Base-by-base conservation (phyloP, 2,113 vertebrate species). In the Merops nubicus region DNA sequence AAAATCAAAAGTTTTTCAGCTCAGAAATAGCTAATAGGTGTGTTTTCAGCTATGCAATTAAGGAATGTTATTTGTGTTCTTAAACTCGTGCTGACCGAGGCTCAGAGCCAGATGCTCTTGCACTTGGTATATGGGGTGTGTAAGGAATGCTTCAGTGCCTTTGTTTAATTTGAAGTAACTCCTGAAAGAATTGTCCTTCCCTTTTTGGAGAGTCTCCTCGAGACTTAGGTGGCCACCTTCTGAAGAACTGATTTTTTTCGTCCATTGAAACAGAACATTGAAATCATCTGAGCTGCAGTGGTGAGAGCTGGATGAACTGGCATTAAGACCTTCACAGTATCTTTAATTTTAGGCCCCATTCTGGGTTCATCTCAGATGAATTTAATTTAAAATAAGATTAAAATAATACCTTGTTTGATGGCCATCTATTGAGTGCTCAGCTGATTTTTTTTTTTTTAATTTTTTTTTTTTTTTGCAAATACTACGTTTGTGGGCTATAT, bases 1-100 rank as follows among this genome's bases (percentile, higher is more conserved):
- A 84, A 96, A 95, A 80, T 48, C n/a, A n/a, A 59, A 94, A 91
- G 82, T 59, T 87, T 90, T 73, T 33, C 93, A 73, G 6, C 12
- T 53, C 42, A 12, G 74, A 91, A 91, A 18, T 64, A 83, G 45
- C 54, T 36, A 42, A 51, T 45, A 34, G 65, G 70, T 77, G 48
- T 16, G 5, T 91, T 91, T 93, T 62, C 72, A 85, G 57, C 60
- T 40, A 7, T 88, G 65, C 17, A 38, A 4, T 73, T 75, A 33
- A 29, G 36, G 54, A 33, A 38, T 53, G n/a, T 64, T 77, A 16
- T 36, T 82, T 76, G 43, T 88, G 60, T 94, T 86, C 36, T 85
- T 92, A 65, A 63, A 33, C 20, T 59, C 16, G 8, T 34, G n/a
- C 28, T 34, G 56, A 34, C 15, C 4, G 3, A 54, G 47, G 14